Evolutionary conservation across 2,888 invertebrate genomes (phyloP), one percentile per base, ranked within the genome.

Genomic region (Watsonalla binaria): DNA sequence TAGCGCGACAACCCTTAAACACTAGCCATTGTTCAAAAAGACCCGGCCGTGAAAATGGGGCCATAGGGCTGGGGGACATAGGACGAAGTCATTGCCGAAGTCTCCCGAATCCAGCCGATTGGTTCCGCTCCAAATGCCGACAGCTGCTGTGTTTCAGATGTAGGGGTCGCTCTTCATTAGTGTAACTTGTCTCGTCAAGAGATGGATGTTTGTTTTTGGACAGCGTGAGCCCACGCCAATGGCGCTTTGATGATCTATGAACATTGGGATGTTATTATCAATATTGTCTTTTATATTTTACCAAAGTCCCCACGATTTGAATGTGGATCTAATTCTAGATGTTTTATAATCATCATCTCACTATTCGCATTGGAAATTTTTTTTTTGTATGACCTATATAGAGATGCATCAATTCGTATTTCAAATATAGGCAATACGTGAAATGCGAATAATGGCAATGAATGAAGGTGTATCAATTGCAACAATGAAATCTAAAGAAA

Each of bases 141-240:
- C 90, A 90, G 90, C 90, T 90, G 90, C 87, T 86, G 80, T 74
- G 74, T 86, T 90, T 90, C 89, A 84, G 86, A 86, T 72, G 76
- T 82, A 74, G 84, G 86, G 89, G 85, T 78, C 77, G 78, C 82
- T 88, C 86, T 90, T 90, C 90, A 90, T 90, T 90, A 90, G 86
- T 79, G 78, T 74, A 85, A 84, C 90, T 90, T 90, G 90, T 90
- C 90, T 88, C 80, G 70, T 65, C 76, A 71, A 57, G 83, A 90
- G 89, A 90, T 90, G 82, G 89, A 90, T 90, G 90, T 90, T 90
- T 88, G 87, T 90, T 89, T 87, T 86, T 82, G 86, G 85, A 82
- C 83, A 81, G 80, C 81, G 80, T 76, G 82, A 76, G 79, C 66
- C 61, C 62, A 68, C 66, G 74, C 80, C 82, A 84, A 87, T 89